These are phyloP conservation scores for Mastomys coucha DNA, from an alignment of 2,113 vertebrate genomes.

Conservation along the genomic window DNA sequence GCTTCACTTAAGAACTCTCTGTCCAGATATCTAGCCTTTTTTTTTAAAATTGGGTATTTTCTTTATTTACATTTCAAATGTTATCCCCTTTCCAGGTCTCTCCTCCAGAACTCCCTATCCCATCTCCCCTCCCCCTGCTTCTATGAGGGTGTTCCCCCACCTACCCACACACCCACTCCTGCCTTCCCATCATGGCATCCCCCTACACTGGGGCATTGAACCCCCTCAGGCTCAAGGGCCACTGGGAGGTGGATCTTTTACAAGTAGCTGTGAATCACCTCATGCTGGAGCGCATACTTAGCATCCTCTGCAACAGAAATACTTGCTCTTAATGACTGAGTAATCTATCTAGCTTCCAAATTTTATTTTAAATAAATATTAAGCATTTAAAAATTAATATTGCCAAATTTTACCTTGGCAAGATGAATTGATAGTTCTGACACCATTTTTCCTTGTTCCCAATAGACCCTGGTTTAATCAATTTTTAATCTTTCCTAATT, in stretches of 20 bases:
- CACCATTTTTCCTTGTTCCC: not conserved
- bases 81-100: too few species aligned
- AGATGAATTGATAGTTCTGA: not conserved
- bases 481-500: conserved; percentile 17
- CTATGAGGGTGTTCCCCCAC: too few species aligned
- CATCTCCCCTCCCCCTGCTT: too few species aligned
- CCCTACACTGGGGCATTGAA: too few species aligned
- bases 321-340: not conserved
- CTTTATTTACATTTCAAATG: too few species aligned
- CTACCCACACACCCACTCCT: too few species aligned
- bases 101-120: too few species aligned
- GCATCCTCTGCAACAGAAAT: not conserved
- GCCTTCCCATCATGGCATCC: too few species aligned
- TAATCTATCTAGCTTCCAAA: not conserved
- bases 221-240: too few species aligned
- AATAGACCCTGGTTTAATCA: not conserved
- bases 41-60: too few species aligned
- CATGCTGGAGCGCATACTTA: not conserved
- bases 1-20: too few species aligned
- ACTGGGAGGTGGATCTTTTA: not conserved
- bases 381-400: conserved; percentile 13
- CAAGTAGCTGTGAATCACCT: not conserved
- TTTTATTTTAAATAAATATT: not conserved
- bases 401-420: not conserved
- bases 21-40: too few species aligned